Base-by-base conservation (phyloP, 2,888 invertebrate species). In the Idaea straminata region DNA sequence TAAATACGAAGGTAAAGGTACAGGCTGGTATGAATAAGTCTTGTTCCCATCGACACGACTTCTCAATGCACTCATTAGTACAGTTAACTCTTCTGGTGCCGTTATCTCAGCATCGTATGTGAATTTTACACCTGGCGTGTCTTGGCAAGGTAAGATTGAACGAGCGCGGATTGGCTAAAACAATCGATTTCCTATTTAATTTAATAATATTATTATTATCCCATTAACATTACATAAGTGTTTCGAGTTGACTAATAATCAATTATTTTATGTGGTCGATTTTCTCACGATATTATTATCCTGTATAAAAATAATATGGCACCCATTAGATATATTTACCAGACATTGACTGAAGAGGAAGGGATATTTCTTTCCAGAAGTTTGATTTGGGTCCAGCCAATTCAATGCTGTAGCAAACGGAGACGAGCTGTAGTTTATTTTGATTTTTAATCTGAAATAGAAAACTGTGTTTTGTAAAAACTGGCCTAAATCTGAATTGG, bases 61-160 rank as follows among this genome's bases (percentile, higher is more conserved):
- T 15, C 64, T 61, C 25, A 65, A 15, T 34, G 64, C 64, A 5
- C 64, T 98, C 63, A 61, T 61, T 61, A 35, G 15, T 15, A 35
- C 61, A 61, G 95, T 96, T 72, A 98, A 93, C 69, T 96, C 95
- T 13, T 89, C 87, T 0, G 97, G 96, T 16, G 96, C 97, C 0
- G 94, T 94, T 63, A 98, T 84, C 83, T 93, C 85, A 6, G 97
- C 97, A 64, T 94, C 93, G 83, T 98, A 99, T 0, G 97, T 96
- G 73, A 96, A 95, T 89, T 99, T 99, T 0, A 98, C 96, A 0
- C 95, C 94, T 0, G 99, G 98, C 0, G 98, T 96, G 91, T 99
- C 98, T 91, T 99, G 98, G 80, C 98, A 98, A 0, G 99, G 99
- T 3, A 98, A 77, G 73, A 98, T 95, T 3, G 98, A 97, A 61